A percentile compares a stretch with the other conserved stretches of the same genome.
These are phyloP conservation scores for Thunnus albacares DNA, from an alignment of 2,797 vertebrate genomes.

Conservation along the genomic window DNA sequence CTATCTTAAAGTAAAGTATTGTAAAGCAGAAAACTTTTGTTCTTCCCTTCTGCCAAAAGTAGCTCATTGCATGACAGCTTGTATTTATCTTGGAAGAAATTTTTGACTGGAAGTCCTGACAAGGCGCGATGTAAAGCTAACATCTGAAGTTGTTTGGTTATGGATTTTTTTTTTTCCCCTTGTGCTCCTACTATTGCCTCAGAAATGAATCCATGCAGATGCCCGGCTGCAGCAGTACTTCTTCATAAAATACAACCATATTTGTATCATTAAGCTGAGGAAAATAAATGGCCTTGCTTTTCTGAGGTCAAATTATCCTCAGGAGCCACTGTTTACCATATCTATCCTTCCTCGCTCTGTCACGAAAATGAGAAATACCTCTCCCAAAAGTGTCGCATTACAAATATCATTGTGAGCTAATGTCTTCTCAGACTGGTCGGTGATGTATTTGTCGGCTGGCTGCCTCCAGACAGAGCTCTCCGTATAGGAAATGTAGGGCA, in stretches of 20 bases:
- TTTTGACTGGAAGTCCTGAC: conserved; percentile 12
- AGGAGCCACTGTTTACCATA: conserved; percentile 72
- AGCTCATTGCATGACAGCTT: conserved; percentile 29
- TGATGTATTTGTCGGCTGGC: conserved; percentile 70
- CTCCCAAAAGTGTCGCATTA: conserved; percentile 64
- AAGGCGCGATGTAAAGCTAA: conserved; percentile 31
- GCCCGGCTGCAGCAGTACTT: neutral
- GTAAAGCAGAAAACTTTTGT: conserved; percentile 15
- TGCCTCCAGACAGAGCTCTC: conserved; percentile 57
- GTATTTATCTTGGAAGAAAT: conserved; percentile 42
- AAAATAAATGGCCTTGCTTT: conserved; percentile 60
- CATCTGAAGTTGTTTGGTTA: conserved; percentile 18
- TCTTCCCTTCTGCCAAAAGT: conserved; percentile 16
- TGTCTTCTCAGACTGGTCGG: conserved; percentile 59
- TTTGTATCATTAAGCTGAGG: conserved; percentile 62
- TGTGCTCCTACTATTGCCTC: conserved; percentile 19
- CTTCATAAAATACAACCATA: conserved; percentile 45
- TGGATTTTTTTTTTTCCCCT: conserved; percentile 1
- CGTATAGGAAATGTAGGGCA: conserved; percentile 65
- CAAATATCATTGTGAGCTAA: conserved; percentile 69
- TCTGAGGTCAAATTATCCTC: conserved; percentile 69
- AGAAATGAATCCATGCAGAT: conserved; percentile 26
- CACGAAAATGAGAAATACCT: conserved; percentile 67
- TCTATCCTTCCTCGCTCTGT: conserved; percentile 49
- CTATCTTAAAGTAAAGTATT: neutral